Conservation (phyloP, 2,797 vertebrate genomes). For the Moxostoma hubbsi region DNA sequence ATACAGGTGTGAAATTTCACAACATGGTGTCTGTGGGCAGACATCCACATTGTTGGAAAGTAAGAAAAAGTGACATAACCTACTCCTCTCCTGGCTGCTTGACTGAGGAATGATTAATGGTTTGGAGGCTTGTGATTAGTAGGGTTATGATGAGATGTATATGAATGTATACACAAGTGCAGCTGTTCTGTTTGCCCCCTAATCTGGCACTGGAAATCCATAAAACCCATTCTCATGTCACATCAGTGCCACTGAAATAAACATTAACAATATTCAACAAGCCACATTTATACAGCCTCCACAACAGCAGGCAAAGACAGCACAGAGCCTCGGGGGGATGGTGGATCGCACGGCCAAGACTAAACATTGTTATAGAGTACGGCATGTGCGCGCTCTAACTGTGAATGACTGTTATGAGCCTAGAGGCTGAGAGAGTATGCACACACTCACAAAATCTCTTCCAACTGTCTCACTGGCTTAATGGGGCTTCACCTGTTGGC, state of each 20-base stretch:
- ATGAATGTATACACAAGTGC: conserved; percentile 60
- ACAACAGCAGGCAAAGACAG: not conserved
- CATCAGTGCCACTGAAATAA: conserved; percentile 55
- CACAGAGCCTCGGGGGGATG: not conserved
- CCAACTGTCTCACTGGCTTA: conserved; percentile 42
- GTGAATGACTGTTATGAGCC: conserved; percentile 40
- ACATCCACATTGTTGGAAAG: conserved; percentile 44
- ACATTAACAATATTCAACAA: conserved; percentile 52
- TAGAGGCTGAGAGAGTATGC: conserved; percentile 25
- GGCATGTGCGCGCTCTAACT: not conserved
- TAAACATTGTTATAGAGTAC: conserved; percentile 37
- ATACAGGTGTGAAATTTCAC: conserved; percentile 55
- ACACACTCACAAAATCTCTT: conserved; percentile 52
- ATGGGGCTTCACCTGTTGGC: conserved; percentile 71
- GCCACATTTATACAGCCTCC: conserved; percentile 43
- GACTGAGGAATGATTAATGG: conserved; percentile 53
- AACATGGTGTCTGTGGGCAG: conserved; percentile 44
- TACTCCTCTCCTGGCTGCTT: conserved; percentile 38
- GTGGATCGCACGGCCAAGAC: conserved; percentile 6
- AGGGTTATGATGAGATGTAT: conserved; percentile 55
- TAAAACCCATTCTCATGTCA: conserved; percentile 55
- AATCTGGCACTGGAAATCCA: conserved; percentile 56
- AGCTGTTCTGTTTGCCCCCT: conserved; percentile 58
- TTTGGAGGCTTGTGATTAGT: conserved; percentile 53
- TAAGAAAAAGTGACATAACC: conserved; percentile 6